A percentile compares a stretch with the other conserved stretches of the same genome.
Evolutionary conservation across 2,888 invertebrate species (phyloP).

Genomic region (Eilema griseolum): DNA sequence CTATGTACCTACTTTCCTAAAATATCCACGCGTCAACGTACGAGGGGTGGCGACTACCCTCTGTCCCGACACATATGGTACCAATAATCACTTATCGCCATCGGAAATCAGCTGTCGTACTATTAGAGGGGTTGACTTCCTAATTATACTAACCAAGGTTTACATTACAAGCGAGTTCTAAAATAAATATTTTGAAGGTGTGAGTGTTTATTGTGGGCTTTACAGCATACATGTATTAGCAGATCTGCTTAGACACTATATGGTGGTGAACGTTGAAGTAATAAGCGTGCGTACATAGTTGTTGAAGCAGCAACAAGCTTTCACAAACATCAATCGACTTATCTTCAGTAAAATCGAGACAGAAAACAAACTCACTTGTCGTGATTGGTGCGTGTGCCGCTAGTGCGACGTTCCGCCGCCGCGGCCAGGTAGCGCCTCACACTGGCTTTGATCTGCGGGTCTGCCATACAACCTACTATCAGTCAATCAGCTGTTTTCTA

Average conservation of each 20-base stretch:
- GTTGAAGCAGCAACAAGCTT: conserved; percentile 44
- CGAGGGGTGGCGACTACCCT: conserved; percentile 48
- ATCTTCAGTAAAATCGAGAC: conserved; percentile 43
- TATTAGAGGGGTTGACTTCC: conserved; percentile 60
- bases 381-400: conserved; percentile 71
- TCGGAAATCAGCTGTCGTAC: conserved; percentile 81
- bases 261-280: conserved; percentile 13
- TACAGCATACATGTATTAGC: neutral
- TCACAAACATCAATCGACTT: conserved; percentile 50
- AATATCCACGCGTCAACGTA: conserved; percentile 40
- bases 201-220: conserved; percentile 11
- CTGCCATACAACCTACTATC: conserved; percentile 81
- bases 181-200: conserved; percentile 36
- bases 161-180: conserved; percentile 44
- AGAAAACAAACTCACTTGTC: conserved; percentile 74
- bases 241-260: conserved; percentile 6
- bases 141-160: conserved; percentile 64
- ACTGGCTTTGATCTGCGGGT: conserved; percentile 95
- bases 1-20: conserved; percentile 32
- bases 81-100: conserved; percentile 72
- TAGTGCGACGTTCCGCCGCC: conserved; percentile 77
- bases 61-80: conserved; percentile 65
- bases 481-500: conserved; percentile 45
- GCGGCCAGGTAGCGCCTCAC: conserved; percentile 91
- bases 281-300: conserved; percentile 34